Base-by-base conservation (phyloP, 2,797 vertebrate genomes). In the Peromyscus attwateri region DNA sequence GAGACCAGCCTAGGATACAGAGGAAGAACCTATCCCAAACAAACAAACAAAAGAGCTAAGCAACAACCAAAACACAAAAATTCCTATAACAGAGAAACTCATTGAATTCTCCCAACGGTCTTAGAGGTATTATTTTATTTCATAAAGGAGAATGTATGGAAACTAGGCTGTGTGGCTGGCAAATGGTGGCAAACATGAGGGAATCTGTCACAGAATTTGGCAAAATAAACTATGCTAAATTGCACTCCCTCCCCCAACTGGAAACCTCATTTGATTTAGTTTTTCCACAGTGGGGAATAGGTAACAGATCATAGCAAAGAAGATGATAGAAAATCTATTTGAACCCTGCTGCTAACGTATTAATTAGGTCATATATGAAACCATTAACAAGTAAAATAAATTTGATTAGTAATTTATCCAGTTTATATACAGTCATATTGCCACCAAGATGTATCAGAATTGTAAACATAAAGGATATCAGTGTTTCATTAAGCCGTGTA, bases 311-410 rank as follows among this genome's bases (percentile, higher is more conserved):
- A 89, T 57, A 16, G 17, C 49, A 23, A 95, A 94, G 60, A 77
- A 91, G 52, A 68, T 29, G 1, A 11, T 17, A 55, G 7, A 82
- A 89, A 64, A 40, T 16, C 1, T 10, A 57, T 82, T 34, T 55
- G 21, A 0, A 31, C 3, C 10, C 6, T 37, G 2, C 1, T 79
- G 19, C 23, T 92, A 80, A 29, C 31, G 66, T 46, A 66, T 93
- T 66, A 73, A 89, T 46, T 75, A 82, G 75, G 21, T 76, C 76
- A 31, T 88, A 88, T 66, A 70, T 95, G 34, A 94, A 96, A 87
- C 6, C 23, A 52, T 3, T 94, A 12, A 12, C 21, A 96, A 84
- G 55, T 83, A 96, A 91, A 75, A 77, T 76, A 37, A 94, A 89
- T 40, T 14, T 80, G 37, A 57, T 76, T 71, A 91, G 2, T 64